phyloP scores from a whole-genome alignment of 2,888 invertebrate species.

The Bembecia ichneumoniformis region DNA sequence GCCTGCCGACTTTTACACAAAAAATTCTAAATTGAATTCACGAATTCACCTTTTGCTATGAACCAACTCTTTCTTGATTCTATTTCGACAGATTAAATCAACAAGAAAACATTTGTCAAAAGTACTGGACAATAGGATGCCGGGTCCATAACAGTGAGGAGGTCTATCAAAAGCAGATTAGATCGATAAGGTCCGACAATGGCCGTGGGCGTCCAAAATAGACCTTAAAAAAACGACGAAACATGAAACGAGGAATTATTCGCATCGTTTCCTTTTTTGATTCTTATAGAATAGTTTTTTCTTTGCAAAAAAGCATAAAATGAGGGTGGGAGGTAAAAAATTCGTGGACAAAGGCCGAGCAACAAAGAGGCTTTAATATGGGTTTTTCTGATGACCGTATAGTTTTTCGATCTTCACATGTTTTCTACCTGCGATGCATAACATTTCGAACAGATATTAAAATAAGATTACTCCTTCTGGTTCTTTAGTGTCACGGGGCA shows the following conservation, averaged over 20 bases:
- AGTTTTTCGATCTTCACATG: slow-evolving; percentile 14
- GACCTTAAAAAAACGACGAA: slow-evolving; percentile 43
- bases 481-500: no score
- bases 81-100: slow-evolving; percentile 17
- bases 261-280: slow-evolving; percentile 67
- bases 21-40: slow-evolving; percentile 8
- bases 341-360: slow-evolving; percentile 57
- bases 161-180: slow-evolving; percentile 71
- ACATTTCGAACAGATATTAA: not conserved
- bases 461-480: not conserved
- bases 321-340: slow-evolving; percentile 55
- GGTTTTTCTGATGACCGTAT: slow-evolving; percentile 51
- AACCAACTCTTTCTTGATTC: slow-evolving; percentile 50
- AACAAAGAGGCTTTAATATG: slow-evolving; percentile 53
- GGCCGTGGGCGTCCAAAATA: slow-evolving; percentile 58
- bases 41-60: slow-evolving; percentile 21
- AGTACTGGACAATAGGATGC: slow-evolving; percentile 51
- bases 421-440: not conserved
- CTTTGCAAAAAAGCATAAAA: slow-evolving; percentile 61
- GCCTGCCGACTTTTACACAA: slow-evolving; percentile 2
- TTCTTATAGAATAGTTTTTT: slow-evolving; percentile 64
- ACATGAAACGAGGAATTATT: slow-evolving; percentile 71
- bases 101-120: slow-evolving; percentile 26
- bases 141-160: slow-evolving; percentile 50
- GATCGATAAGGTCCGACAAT: slow-evolving; percentile 60